A percentile compares a stretch with the other conserved stretches of the same genome.
Evolutionary conservation across 1,140 invertebrate species (phyloP).

Genomic region (Caerostris extrusa): DNA sequence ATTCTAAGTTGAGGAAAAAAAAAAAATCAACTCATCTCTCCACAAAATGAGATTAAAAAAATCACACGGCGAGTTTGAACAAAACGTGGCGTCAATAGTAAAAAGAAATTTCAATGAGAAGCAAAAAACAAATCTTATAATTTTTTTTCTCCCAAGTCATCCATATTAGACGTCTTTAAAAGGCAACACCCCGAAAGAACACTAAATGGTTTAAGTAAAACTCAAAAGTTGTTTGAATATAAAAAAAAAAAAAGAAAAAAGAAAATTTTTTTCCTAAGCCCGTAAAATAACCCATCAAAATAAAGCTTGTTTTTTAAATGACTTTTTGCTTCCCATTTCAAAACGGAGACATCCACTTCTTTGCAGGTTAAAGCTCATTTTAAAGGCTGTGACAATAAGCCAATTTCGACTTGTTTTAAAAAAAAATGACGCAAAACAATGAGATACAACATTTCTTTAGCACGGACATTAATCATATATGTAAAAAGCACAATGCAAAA

Average conservation of each 20-base stretch:
- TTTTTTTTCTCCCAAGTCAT: not conserved
- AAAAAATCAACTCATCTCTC: not conserved
- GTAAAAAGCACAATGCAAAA: constrained; percentile 60
- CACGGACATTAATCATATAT: constrained; percentile 65
- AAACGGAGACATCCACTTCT: constrained; percentile 37
- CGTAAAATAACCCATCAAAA: constrained; percentile 50
- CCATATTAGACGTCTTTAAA: constrained; percentile 10
- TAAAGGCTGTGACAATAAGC: constrained; percentile 67
- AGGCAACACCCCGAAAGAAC: not conserved
- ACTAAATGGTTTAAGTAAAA: constrained; percentile 61
- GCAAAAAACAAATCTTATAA: constrained; percentile 16
- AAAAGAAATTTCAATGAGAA: constrained; percentile 26
- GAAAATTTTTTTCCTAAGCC: constrained; percentile 27
- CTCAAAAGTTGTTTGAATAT: not conserved
- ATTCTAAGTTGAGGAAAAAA: not conserved
- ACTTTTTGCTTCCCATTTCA: constrained; percentile 55
- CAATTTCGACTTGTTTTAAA: constrained; percentile 49
- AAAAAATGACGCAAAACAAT: constrained; percentile 72
- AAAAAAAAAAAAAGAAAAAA: constrained; percentile 8
- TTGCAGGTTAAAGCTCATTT: constrained; percentile 63
- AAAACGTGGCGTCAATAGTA: constrained; percentile 22
- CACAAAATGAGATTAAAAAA: constrained; percentile 13
- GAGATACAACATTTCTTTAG: constrained; percentile 61
- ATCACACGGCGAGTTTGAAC: not conserved
- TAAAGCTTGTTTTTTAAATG: constrained; percentile 56